These are phyloP conservation scores for Adelosebastes latens DNA, from an alignment of 2,797 vertebrate species.

Conservation along the genomic window DNA sequence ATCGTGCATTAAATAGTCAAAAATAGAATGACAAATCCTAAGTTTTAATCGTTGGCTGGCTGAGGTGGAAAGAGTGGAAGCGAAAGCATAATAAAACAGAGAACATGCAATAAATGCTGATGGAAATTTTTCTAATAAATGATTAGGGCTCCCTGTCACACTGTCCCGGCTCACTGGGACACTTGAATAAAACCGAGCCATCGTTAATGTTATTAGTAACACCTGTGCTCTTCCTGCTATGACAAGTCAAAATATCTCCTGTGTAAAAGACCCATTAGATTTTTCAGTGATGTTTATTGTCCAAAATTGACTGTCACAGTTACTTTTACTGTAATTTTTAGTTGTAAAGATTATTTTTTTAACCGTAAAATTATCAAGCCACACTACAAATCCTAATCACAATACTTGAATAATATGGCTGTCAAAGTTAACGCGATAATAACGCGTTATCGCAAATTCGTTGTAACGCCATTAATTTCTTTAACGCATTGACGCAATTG, in stretches of 20 bases:
- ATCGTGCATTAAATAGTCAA: background rate
- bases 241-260: background rate
- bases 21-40: fast-evolving
- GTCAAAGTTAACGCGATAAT: too few relatives aligned
- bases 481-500: too few relatives aligned
- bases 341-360: background rate
- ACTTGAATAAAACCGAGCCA: background rate
- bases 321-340: background rate
- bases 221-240: background rate
- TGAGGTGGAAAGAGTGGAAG: background rate
- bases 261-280: background rate
- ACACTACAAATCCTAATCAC: background rate
- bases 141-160: background rate
- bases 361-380: too few relatives aligned
- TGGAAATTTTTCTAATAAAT: background rate
- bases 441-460: too few relatives aligned
- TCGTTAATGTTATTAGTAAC: background rate
- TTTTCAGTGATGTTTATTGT: background rate
- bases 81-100: background rate
- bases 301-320: background rate
- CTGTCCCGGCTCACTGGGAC: background rate
- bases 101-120: background rate
- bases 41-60: background rate
- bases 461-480: too few relatives aligned
- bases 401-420: background rate